Evolutionary conservation across 2,888 invertebrate genomes (phyloP).

Genomic region (Eueremaeus valkanovi): DNA sequence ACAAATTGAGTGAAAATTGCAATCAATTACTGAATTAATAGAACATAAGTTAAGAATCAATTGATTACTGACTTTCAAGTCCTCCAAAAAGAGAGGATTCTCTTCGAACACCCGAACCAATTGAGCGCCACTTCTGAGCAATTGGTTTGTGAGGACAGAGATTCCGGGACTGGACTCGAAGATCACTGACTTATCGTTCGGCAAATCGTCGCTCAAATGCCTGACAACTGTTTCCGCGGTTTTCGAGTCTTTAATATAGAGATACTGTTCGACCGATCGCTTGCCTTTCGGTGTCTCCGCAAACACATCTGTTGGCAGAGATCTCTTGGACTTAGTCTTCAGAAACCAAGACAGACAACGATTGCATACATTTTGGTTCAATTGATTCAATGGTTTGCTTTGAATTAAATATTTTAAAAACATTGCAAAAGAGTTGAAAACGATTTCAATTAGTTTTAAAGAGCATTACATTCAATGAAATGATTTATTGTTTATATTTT

Average conservation of each 20-base stretch:
- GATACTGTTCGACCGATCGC: background rate
- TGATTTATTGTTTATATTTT: background rate
- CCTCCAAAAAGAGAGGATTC: background rate
- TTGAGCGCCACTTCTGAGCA: conserved; percentile 6
- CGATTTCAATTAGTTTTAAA: background rate
- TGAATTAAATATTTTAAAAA: background rate
- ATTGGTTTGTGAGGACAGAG: background rate
- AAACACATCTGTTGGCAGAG: too few relatives aligned
- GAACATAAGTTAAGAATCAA: background rate
- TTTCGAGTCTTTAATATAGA: background rate
- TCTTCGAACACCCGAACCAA: conserved; percentile 15
- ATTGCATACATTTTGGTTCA: background rate
- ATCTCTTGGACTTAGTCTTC: background rate
- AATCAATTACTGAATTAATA: background rate
- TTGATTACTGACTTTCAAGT: background rate
- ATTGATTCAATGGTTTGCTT: background rate
- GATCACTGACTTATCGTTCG: background rate
- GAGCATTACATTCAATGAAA: background rate
- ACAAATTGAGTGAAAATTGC: background rate
- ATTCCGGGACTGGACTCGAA: conserved; percentile 16
- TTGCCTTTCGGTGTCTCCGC: background rate
- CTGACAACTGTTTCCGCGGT: background rate
- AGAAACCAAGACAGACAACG: background rate
- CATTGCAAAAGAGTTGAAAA: too few relatives aligned
- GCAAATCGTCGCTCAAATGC: background rate